These are phyloP conservation scores for Campaea margaritaria DNA, from an alignment of 2,888 invertebrate genomes.

Conservation along the genomic window DNA sequence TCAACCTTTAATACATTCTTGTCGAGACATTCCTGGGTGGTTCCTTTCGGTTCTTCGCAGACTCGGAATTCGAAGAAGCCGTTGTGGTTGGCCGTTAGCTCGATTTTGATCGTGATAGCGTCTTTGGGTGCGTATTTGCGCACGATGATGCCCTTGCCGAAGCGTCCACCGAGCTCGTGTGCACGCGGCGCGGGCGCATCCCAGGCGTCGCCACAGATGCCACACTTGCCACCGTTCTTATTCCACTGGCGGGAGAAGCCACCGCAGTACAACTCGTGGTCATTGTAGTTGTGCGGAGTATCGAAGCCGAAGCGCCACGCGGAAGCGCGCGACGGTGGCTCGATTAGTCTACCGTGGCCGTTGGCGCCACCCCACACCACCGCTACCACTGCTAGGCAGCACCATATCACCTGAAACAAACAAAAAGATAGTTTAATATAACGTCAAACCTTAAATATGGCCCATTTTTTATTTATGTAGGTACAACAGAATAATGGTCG, in stretches of 20 bases:
- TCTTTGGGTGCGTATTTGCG: constrained; percentile 90
- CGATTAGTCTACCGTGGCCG: constrained; percentile 91
- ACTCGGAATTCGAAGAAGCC: constrained; percentile 94
- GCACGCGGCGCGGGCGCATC: constrained; percentile 88
- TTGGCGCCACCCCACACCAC: constrained; percentile 66
- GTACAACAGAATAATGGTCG: no score
- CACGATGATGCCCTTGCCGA: constrained; percentile 92
- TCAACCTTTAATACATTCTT: constrained; percentile 87
- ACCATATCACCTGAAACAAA: constrained; percentile 70
- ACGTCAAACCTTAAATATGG: no score
- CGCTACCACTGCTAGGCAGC: constrained; percentile 61
- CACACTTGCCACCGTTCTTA: constrained; percentile 93
- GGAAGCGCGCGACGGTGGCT: constrained; percentile 94
- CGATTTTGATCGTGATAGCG: constrained; percentile 89
- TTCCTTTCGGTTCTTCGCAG: constrained; percentile 89
- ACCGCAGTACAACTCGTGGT: constrained; percentile 95
- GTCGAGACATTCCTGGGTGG: constrained; percentile 92
- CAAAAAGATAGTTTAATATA: not conserved
- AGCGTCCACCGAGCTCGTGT: constrained; percentile 93
- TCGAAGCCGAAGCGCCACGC: constrained; percentile 96
- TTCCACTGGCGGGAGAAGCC: constrained; percentile 94
- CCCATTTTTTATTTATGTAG: no score
- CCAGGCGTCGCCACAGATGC: constrained; percentile 95
- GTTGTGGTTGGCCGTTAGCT: constrained; percentile 94
- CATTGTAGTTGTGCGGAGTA: constrained; percentile 95